A percentile compares a stretch with the other conserved stretches of the same genome.
These are phyloP conservation scores for Nanger granti DNA, from an alignment of 2,113 vertebrate species.

Conservation along the genomic window DNA sequence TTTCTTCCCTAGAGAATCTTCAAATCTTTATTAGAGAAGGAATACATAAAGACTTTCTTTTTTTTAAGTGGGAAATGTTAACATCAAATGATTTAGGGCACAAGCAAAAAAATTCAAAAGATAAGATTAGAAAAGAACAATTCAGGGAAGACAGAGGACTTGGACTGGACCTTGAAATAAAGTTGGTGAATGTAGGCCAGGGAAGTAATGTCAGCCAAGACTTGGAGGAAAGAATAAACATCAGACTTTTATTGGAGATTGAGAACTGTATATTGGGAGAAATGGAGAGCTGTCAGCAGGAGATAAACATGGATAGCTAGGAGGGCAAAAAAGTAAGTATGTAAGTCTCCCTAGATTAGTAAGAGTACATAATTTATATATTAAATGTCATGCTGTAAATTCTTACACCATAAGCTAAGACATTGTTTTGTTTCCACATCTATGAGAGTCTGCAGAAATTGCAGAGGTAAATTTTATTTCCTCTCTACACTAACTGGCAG, in stretches of 20 bases:
- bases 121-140: not conserved
- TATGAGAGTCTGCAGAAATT: slow-evolving; percentile 14
- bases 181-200: not conserved
- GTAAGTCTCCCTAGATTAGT: not conserved
- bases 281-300: not conserved
- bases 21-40: not conserved
- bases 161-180: not conserved
- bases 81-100: not conserved
- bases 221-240: not conserved
- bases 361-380: not conserved
- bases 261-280: not conserved
- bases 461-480: slow-evolving; percentile 59
- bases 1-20: not conserved
- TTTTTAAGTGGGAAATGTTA: not conserved
- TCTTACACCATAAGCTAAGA: not conserved
- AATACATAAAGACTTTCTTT: not conserved
- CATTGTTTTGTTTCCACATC: slow-evolving; percentile 16
- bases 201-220: not conserved
- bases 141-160: not conserved
- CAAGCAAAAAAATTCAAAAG: not conserved
- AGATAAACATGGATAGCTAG: not conserved
- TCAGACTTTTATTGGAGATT: not conserved
- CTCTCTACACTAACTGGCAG: slow-evolving; percentile 45
- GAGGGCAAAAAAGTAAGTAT: not conserved
- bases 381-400: not conserved